Base-by-base conservation (phyloP, 2,888 invertebrate genomes). In the Brachypterus glaber region DNA sequence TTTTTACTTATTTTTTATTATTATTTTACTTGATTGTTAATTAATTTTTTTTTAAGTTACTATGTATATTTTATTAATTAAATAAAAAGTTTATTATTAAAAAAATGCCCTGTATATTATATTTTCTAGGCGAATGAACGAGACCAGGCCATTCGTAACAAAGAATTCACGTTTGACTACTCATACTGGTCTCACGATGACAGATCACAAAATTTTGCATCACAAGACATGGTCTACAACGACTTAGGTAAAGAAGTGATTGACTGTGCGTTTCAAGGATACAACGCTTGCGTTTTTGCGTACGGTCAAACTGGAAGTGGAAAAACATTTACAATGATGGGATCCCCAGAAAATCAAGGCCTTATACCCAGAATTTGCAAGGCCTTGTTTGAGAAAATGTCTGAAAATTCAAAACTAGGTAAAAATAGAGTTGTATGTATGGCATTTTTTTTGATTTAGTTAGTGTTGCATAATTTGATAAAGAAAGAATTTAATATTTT, bases 281-380 rank as follows among this genome's bases (percentile, higher is more conserved):
- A 89, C 71, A 89, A 89, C 67, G 88, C 88, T 40, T 89, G 89
- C 60, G 86, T 89, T 39, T 89, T 90, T 69, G 89, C 90, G 29
- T 90, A 90, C 62, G 90, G 90, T 13, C 89, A 90, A 70, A 90
- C 89, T 2, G 89, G 89, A 47, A 87, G 87, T 63, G 89, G 89
- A 37, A 90, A 90, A 68, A 89, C 89, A 0, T 88, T 84, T 62
- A 90, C 89, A 21, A 90, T 90, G 89, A 89, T 89, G 88, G 89
- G 89, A 3, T 76, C 80, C 5, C 68, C 75, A 75, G 83, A 82
- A 49, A 77, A 76, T 64, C 85, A 82, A 57, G 89, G 89, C 2
- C 68, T 89, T 24, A 89, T 89, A 59, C 89, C 89, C 0, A 73
- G 88, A 41, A 89, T 90, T 52, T 90, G 89, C 58, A 79, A 87